Evolutionary conservation across 2,797 vertebrate species (phyloP).

Genomic region (Muraenolepis orangiensis): DNA sequence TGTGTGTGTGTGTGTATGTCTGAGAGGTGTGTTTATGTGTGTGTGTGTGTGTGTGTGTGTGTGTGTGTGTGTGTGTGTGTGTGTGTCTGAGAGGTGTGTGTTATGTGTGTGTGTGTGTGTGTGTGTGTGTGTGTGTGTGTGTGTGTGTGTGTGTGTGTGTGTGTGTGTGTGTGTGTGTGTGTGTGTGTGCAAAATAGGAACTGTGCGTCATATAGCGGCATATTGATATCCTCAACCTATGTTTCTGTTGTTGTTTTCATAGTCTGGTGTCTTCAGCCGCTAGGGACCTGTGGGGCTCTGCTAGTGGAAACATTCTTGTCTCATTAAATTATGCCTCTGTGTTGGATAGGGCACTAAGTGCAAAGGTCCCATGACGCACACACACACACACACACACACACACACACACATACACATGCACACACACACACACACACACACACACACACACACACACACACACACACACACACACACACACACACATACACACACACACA

Average conservation of each 20-base stretch:
- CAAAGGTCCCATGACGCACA: neutral
- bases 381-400: neutral
- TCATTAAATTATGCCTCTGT: neutral
- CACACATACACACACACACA: neutral
- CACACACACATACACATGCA: neutral
- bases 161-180: neutral
- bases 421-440: constrained; percentile 2
- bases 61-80: no score
- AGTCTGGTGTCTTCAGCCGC: no score
- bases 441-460: neutral
- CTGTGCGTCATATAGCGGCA: no score
- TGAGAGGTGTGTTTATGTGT: no score
- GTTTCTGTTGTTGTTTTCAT: no score
- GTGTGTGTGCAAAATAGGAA: neutral
- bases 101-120: no score
- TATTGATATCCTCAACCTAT: no score
- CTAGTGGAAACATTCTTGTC: neutral
- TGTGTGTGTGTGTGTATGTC: neutral
- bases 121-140: no score
- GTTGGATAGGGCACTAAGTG: neutral
- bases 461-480: neutral
- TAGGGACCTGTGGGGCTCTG: neutral
- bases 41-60: no score
- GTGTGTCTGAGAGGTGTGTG: no score
- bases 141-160: no score